Conservation (phyloP, 2,888 invertebrate genomes). For the Enoplolaimus lenunculus region DNA sequence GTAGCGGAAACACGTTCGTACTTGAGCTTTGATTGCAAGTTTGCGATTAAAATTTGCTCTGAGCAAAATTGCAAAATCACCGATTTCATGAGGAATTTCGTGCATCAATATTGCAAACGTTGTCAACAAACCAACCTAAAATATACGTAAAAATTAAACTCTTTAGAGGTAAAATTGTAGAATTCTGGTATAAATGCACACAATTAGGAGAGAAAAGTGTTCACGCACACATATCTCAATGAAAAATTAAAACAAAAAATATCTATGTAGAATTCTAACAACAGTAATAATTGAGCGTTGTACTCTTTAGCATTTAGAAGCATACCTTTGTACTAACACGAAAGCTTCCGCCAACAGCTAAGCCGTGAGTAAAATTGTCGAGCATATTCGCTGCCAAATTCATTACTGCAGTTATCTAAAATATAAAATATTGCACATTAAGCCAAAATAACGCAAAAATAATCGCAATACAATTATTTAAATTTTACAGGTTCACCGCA, state of each 20-base stretch:
- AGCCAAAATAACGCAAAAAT: neutral
- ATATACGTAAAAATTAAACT: constrained; percentile 20
- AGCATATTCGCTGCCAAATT: constrained; percentile 89
- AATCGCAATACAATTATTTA: neutral
- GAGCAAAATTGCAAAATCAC: constrained; percentile 88
- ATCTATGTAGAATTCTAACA: neutral
- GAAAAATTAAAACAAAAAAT: too few species aligned
- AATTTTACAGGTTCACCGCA: too few species aligned
- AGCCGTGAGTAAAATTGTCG: constrained; percentile 94
- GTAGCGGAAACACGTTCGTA: too few species aligned
- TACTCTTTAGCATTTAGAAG: too few species aligned
- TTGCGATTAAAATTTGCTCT: constrained; percentile 71
- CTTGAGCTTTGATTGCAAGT: constrained; percentile 85
- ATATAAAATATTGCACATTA: neutral
- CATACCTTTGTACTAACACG: constrained; percentile 63
- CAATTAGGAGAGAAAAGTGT: neutral
- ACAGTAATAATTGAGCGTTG: too few species aligned
- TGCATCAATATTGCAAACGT: constrained; percentile 86
- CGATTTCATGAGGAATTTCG: constrained; percentile 96
- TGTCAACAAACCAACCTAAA: constrained; percentile 69
- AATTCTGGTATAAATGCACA: neutral
- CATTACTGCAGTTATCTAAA: constrained; percentile 64
- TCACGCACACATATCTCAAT: neutral
- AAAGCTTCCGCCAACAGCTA: constrained; percentile 94
- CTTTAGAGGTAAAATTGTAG: constrained; percentile 2